Conservation (phyloP, 2,888 invertebrate genomes). For the Pterostichus madidus region DNA sequence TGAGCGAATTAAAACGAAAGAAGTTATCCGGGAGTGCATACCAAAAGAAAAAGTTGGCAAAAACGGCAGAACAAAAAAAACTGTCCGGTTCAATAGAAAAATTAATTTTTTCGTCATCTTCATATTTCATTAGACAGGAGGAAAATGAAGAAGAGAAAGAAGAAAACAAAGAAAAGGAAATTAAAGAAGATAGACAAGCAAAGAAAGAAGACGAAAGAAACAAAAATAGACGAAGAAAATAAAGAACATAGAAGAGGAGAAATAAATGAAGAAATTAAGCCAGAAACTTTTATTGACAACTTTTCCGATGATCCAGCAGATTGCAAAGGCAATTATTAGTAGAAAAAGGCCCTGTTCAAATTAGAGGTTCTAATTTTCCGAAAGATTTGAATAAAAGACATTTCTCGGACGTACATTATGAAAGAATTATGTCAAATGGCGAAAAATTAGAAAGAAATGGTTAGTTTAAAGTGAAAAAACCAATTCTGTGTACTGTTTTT, state of each 20-base stretch:
- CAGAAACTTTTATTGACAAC: constrained; percentile 10
- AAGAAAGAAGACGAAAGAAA: not conserved
- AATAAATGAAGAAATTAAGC: constrained; percentile 4
- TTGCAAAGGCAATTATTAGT: not conserved
- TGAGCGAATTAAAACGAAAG: too few species aligned
- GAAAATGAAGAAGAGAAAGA: too few species aligned
- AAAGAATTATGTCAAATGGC: too few species aligned
- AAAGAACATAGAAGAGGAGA: not conserved
- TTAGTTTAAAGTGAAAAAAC: too few species aligned
- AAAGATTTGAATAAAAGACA: constrained; percentile 15
- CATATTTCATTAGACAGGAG: too few species aligned
- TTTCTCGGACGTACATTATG: too few species aligned
- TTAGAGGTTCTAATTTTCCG: constrained; percentile 5
- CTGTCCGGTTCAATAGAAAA: not conserved
- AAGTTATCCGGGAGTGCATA: not conserved
- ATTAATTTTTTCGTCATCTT: constrained; percentile 6
- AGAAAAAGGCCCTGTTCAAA: not conserved
- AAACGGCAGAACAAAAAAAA: not conserved
- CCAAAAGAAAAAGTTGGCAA: not conserved
- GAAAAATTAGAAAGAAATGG: too few species aligned
- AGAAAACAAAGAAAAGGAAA: too few species aligned
- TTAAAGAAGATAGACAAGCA: too few species aligned
- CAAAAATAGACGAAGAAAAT: not conserved
- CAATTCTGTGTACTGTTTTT: too few species aligned
- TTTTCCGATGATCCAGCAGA: constrained; percentile 5